These are phyloP conservation scores for Leptopterna dolabrata DNA, from an alignment of 2,888 invertebrate genomes.

Conservation along the genomic window DNA sequence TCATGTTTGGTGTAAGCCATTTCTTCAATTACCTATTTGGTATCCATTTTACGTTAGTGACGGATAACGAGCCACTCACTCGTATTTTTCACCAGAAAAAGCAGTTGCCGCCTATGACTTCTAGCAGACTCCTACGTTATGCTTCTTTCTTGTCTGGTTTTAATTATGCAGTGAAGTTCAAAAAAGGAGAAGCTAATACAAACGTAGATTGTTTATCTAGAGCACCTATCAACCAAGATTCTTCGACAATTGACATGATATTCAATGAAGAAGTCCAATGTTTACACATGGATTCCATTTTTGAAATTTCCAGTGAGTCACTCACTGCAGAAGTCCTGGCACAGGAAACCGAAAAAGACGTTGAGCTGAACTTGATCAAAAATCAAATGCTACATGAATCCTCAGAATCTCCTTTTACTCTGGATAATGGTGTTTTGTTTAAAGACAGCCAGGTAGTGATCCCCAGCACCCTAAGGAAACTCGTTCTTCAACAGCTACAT, in stretches of 20 bases:
- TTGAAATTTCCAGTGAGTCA: conserved; percentile 35
- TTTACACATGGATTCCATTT: too few species aligned
- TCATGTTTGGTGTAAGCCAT: conserved; percentile 50
- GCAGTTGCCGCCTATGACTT: too few species aligned
- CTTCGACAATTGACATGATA: not conserved
- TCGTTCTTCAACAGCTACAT: conserved; percentile 63
- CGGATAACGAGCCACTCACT: conserved; percentile 53
- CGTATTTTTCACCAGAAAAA: conserved; percentile 52
- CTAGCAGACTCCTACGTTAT: too few species aligned
- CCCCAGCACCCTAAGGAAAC: conserved; percentile 58
- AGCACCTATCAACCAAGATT: not conserved
- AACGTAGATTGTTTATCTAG: conserved; percentile 30
- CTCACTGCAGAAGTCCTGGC: conserved; percentile 21
- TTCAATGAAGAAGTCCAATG: too few species aligned
- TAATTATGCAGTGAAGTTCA: not conserved
- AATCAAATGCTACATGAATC: too few species aligned
- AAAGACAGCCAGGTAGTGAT: conserved; percentile 56
- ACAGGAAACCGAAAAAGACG: not conserved
- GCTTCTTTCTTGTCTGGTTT: not conserved
- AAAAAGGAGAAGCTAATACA: not conserved
- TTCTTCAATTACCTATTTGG: conserved; percentile 47
- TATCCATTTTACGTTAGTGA: conserved; percentile 24
- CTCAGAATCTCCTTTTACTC: conserved; percentile 28
- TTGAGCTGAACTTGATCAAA: not conserved
- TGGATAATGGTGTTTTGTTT: conserved; percentile 49